A percentile compares a stretch with the other conserved stretches of the same genome.
Conservation (phyloP, 1,140 invertebrate genomes). For the Glomeris maerens region DNA sequence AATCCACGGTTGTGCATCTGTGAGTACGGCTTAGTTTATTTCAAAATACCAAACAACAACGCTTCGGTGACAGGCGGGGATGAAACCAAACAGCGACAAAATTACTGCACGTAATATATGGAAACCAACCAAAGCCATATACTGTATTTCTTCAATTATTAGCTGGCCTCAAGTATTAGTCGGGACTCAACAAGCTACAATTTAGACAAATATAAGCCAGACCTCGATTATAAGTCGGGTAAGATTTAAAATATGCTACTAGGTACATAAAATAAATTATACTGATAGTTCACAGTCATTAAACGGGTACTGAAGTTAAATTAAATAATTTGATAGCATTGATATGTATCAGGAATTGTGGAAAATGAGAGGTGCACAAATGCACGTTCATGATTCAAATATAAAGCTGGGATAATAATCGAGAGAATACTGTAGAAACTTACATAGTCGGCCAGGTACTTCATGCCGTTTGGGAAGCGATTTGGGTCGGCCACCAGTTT, state of each 20-base stretch:
- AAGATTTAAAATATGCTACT: too few species aligned
- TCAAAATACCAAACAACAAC: background rate
- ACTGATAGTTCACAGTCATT: background rate
- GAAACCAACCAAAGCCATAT: background rate
- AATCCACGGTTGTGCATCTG: conserved; percentile 39
- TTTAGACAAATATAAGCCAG: too few species aligned
- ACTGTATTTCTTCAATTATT: background rate
- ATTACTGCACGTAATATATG: background rate
- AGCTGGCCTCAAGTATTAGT: background rate
- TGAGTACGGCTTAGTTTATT: background rate
- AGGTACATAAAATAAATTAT: background rate
- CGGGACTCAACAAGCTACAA: background rate
- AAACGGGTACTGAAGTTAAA: too few species aligned
- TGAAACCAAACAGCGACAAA: background rate
- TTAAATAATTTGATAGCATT: too few species aligned
- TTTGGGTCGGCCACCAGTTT: conserved; percentile 68
- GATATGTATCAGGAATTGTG: too few species aligned
- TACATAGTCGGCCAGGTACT: conserved; percentile 78
- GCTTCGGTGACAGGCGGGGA: background rate
- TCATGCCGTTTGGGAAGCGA: conserved; percentile 84
- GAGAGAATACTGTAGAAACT: too few species aligned
- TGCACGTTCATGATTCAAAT: too few species aligned
- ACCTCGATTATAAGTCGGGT: too few species aligned
- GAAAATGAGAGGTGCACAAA: too few species aligned
- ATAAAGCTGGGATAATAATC: too few species aligned